Base-by-base conservation (phyloP, 1,140 invertebrate genomes). In the Saccostrea cuccullata region DNA sequence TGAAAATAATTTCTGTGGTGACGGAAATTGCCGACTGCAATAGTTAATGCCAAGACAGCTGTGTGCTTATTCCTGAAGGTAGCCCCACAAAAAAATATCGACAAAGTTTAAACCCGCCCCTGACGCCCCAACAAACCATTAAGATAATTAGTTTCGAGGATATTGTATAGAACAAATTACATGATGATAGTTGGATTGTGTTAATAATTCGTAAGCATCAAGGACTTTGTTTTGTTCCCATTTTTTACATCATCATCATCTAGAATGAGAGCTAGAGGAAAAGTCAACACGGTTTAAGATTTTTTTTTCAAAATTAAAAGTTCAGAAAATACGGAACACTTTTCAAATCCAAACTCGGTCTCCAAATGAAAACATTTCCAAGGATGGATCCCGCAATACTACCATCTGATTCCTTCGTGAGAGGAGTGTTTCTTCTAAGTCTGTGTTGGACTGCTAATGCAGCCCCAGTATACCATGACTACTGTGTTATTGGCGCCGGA, bases 401-500 rank as follows among this genome's bases (percentile, higher is more conserved):
- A 47, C 47, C 47, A 47, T 47, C 17, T 64, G 58, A 64, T 6
- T 64, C 15, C 13, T 17, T 17, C n/a, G 17, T 64, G 17, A n/a
- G 5, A 20, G 58, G 58, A 6, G 58, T 64, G 58, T 17, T 64
- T 15, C 17, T n/a, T 2, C 17, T 64, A 17, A 0, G 17, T 17
- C 5, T 64, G 58, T 64, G 58, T 64, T 64, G 58, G 70, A 30
- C 9, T 12, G 70, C 11, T 8, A 30, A 26, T 17, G 26, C 70
- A 11, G 23, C 70, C 23, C 70, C 70, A 30, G 36, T 15, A 30
- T 6, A 85, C 12, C 55, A 91, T 85, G 92, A 95, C 36, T 95
- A 95, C 91, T 95, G 95, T 89, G 89, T 95, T 26, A 92, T 95
- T 23, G 95, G 95, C n/a, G 95, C 94, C 13, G 95, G 95, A 15